Conservation (phyloP, 2,797 vertebrate species). For the Gallinago solitaria region DNA sequence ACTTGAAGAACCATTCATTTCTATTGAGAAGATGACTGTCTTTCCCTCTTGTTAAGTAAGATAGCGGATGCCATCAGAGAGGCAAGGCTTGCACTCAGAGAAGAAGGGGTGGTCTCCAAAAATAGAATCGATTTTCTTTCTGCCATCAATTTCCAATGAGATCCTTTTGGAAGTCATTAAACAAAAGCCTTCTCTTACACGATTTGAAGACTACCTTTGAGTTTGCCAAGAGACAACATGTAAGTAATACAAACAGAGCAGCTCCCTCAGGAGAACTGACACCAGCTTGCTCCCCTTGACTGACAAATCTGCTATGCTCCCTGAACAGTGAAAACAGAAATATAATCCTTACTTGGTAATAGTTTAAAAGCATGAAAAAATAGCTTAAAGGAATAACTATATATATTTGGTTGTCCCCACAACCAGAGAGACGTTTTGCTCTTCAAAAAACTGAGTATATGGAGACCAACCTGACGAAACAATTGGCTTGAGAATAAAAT, state of each 20-base stretch:
- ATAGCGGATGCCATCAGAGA: fast-evolving
- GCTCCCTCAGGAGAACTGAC: neutral
- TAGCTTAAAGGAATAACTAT: neutral
- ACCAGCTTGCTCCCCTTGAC: neutral
- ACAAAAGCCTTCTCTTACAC: neutral
- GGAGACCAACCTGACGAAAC: neutral
- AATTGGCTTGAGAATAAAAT: neutral
- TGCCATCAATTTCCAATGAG: neutral
- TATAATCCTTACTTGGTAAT: neutral
- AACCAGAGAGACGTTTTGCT: neutral
- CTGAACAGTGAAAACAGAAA: neutral
- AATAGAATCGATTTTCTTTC: neutral
- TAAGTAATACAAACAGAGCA: neutral
- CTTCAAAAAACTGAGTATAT: neutral
- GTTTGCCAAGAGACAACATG: neutral
- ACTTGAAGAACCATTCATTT: neutral
- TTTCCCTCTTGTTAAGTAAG: neutral
- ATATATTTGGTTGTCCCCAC: neutral
- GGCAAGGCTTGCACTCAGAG: fast-evolving
- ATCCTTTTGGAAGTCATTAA: neutral
- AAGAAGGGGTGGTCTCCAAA: neutral
- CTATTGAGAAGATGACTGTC: neutral
- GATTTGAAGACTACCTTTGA: neutral
- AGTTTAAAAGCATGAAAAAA: neutral
- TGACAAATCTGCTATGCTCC: neutral